A percentile compares a stretch with the other conserved stretches of the same genome.
These are phyloP conservation scores for Scomber colias DNA, from an alignment of 2,113 vertebrate genomes.

Conservation along the genomic window DNA sequence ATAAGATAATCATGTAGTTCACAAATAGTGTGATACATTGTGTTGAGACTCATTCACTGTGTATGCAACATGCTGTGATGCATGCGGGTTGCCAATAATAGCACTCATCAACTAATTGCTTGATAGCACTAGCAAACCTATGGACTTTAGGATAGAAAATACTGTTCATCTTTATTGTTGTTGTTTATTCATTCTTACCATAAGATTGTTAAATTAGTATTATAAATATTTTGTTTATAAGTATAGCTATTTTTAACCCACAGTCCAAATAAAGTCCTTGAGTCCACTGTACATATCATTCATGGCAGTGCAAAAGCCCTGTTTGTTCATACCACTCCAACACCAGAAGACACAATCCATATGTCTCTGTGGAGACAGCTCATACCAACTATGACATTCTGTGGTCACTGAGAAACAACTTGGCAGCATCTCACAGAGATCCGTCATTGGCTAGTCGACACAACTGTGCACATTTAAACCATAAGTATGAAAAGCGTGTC, in stretches of 20 bases:
- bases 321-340: constrained; percentile 43
- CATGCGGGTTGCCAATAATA: constrained; percentile 4
- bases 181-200: not conserved
- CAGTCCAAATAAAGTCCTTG: constrained; percentile 7
- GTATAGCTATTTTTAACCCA: constrained; percentile 18
- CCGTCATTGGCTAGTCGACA: constrained; percentile 58
- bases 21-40: not conserved
- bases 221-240: not conserved
- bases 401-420: constrained; percentile 67
- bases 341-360: constrained; percentile 63
- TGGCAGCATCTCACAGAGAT: constrained; percentile 71
- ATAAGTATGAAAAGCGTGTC: constrained; percentile 28
- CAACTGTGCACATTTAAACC: constrained; percentile 61
- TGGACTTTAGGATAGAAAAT: not conserved
- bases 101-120: not conserved
- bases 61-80: not conserved
- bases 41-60: not conserved
- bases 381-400: constrained; percentile 66
- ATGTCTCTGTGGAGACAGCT: constrained; percentile 68
- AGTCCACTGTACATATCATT: constrained; percentile 29
- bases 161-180: not conserved
- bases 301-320: constrained; percentile 23
- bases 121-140: not conserved
- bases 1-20: not conserved
- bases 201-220: not conserved